A percentile compares a stretch with the other conserved stretches of the same genome.
Evolutionary conservation across 1,140 invertebrate species (phyloP).

Genomic region (Hycleus phaleratus): DNA sequence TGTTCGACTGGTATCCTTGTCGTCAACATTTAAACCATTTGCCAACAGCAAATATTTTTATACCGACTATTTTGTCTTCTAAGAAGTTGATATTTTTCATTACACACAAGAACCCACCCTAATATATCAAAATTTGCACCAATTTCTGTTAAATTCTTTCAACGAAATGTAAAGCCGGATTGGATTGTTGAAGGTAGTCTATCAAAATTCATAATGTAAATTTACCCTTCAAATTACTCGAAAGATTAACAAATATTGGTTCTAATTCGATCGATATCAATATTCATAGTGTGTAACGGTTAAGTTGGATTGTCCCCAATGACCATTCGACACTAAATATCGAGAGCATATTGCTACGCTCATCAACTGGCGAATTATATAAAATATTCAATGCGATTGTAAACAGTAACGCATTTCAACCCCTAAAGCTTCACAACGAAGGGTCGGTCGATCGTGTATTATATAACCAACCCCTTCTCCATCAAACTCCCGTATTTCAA

Average conservation of each 20-base stretch:
- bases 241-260: slow-evolving; percentile 42
- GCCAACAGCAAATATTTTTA: slow-evolving; percentile 26
- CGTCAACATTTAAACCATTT: slow-evolving; percentile 24
- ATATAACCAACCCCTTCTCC: slow-evolving; percentile 1
- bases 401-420: slow-evolving; percentile 32
- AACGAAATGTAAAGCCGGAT: too few relatives aligned
- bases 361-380: slow-evolving; percentile 41
- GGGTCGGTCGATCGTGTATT: too few relatives aligned
- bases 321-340: slow-evolving; percentile 30
- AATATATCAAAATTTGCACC: too few relatives aligned
- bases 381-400: slow-evolving; percentile 40
- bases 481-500: slow-evolving; percentile 22
- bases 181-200: too few relatives aligned
- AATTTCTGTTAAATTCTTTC: too few relatives aligned
- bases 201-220: slow-evolving; percentile 12
- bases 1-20: slow-evolving; percentile 14
- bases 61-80: slow-evolving; percentile 24
- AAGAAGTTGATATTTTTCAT: slow-evolving; percentile 14
- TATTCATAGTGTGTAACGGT: slow-evolving; percentile 4
- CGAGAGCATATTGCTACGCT: slow-evolving; percentile 40
- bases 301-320: slow-evolving; percentile 19
- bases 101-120: not conserved
- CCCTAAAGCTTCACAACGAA: not conserved
- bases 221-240: slow-evolving; percentile 40
- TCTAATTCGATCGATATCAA: slow-evolving; percentile 40